Base-by-base conservation (phyloP, 2,888 invertebrate genomes). In the Limnephilus lunatus region DNA sequence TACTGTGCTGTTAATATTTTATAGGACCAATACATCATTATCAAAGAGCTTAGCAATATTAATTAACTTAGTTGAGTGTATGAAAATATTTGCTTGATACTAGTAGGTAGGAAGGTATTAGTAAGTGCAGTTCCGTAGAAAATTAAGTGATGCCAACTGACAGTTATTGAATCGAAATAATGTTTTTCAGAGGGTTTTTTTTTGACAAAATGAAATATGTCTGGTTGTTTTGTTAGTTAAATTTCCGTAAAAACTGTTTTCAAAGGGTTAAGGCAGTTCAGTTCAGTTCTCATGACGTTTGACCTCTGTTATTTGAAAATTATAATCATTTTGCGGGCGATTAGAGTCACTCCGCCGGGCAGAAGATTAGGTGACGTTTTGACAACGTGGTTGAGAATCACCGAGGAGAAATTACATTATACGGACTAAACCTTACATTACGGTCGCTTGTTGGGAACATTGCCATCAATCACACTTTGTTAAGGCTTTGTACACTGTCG, bases 271-370 rank as follows among this genome's bases (percentile, higher is more conserved):
- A 89, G 30, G 53, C 87, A 81, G 91, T n/a, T 68, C 85, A 85
- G 31, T 31, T 91, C 92, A 88, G 92, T 93, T 93, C 93, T 93
- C 93, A 93, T 93, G 93, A 90, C 93, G 92, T 93, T 93, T 92
- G 93, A 93, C 93, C 93, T 86, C 85, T 48, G 91, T 91, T 91
- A 90, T 91, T 92, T 91, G 89, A 92, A 93, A 93, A 92, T 93
- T 93, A 93, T 93, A 92, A 93, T 81, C 92, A 92, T 92, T 93
- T 92, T 92, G 90, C 81, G 44, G 90, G 86, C 93, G 92, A 93
- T 92, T 92, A 92, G 89, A 93, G 93, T 91, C 91, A 91, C 91
- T 92, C 81, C 81, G 87, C 85, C 90, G 32, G 48, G 81, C 44
- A 80, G 83, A 91, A 81, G 91, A 85, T 89, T 81, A 90, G 90